phyloP scores from a whole-genome alignment of 2,113 vertebrate species.

The Bos javanicus region DNA sequence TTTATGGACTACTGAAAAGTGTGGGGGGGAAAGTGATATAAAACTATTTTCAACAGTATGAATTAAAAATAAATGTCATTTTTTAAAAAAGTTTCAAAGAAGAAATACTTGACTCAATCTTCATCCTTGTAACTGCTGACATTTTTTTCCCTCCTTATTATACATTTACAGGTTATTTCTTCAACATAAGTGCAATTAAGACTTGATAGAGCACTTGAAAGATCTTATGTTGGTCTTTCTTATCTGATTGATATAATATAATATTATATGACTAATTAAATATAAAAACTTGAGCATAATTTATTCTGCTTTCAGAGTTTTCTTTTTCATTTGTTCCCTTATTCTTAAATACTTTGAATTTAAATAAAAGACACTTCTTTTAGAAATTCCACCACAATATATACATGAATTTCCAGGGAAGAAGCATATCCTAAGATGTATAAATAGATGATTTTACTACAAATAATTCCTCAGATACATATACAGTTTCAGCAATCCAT shows the following conservation, averaged over 20 bases:
- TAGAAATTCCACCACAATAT: not conserved
- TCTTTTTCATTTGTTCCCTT: not conserved
- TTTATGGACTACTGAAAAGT: not conserved
- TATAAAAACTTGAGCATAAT: slow-evolving; percentile 14
- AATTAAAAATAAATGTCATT: not conserved
- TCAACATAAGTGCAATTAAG: not conserved
- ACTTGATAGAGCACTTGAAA: not conserved
- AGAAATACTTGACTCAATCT: not conserved
- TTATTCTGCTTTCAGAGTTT: not conserved
- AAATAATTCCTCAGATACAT: not conserved
- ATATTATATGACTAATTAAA: slow-evolving; percentile 34
- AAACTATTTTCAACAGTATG: not conserved
- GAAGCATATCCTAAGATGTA: not conserved
- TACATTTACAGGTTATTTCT: not conserved
- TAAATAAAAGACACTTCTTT: not conserved
- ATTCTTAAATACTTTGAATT: not conserved
- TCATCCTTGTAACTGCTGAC: not conserved
- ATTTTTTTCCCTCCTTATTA: not conserved
- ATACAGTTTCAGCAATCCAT: not conserved
- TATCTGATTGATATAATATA: not conserved
- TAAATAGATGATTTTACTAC: not conserved
- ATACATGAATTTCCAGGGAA: not conserved
- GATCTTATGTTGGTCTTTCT: slow-evolving; percentile 19
- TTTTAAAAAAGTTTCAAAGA: not conserved
- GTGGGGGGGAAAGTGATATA: not conserved